phyloP scores from a whole-genome alignment of 2,797 vertebrate species.

The Dipus sagitta region DNA sequence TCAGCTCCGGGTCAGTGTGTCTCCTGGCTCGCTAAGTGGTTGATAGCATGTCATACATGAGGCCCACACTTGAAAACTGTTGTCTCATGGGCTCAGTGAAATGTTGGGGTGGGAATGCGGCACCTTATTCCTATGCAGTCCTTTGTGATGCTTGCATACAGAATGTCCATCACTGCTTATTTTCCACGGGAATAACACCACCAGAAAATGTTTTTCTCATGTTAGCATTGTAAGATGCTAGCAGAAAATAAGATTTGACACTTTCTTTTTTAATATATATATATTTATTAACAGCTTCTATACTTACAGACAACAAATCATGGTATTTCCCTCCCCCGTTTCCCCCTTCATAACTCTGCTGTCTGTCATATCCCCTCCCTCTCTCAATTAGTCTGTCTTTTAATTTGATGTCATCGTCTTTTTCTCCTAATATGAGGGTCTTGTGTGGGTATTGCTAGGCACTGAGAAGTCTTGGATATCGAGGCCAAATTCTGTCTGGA shows the following conservation, averaged over 20 bases:
- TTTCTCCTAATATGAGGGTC: no score
- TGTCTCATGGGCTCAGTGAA: constrained; percentile 59
- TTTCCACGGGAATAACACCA: constrained; percentile 52
- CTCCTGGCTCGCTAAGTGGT: constrained; percentile 4
- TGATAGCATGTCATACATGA: constrained; percentile 28
- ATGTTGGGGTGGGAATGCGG: constrained; percentile 35
- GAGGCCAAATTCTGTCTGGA: no score
- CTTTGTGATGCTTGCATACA: constrained; percentile 52
- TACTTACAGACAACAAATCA: no score
- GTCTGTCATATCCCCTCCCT: no score
- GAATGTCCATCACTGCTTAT: constrained; percentile 58
- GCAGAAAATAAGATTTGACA: constrained; percentile 75
- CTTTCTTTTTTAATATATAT: no score
- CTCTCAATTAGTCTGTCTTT: no score
- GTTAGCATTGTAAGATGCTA: constrained; percentile 71
- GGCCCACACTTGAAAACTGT: constrained; percentile 57
- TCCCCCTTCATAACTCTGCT: no score
- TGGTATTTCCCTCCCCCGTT: no score
- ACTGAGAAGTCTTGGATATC: no score
- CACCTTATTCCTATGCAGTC: constrained; percentile 64
- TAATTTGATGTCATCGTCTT: no score
- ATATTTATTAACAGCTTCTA: no score
- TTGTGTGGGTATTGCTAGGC: no score
- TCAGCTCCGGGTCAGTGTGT: constrained; percentile 33
- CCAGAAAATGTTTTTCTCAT: constrained; percentile 47